phyloP scores from a whole-genome alignment of 2,888 invertebrate species.

The Drosophila peninsularis region DNA sequence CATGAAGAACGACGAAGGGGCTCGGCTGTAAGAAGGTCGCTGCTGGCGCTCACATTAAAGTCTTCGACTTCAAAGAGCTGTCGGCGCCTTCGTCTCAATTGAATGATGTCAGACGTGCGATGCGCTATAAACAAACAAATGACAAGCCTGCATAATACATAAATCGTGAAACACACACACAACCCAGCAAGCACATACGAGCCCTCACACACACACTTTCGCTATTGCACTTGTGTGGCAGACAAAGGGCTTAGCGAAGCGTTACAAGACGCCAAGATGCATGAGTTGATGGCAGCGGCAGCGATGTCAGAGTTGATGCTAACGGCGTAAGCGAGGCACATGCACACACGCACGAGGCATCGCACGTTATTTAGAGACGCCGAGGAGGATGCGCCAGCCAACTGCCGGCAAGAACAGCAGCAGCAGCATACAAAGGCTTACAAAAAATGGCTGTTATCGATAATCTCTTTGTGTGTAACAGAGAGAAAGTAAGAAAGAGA shows the following conservation, averaged over 20 bases:
- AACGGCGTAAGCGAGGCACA: constrained; percentile 14
- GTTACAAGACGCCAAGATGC: constrained; percentile 43
- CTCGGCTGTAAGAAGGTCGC: neutral
- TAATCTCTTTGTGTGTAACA: constrained; percentile 12
- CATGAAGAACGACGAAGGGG: neutral
- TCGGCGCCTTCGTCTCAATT: constrained; percentile 51
- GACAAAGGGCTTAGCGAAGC: constrained; percentile 60
- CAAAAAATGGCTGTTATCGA: constrained; percentile 11
- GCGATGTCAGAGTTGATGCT: constrained; percentile 31
- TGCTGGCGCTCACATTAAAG: constrained; percentile 15
- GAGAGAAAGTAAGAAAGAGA: neutral
- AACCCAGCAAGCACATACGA: constrained; percentile 1
- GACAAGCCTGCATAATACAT: constrained; percentile 45
- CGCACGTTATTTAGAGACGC: constrained; percentile 6
- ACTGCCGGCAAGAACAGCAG: constrained; percentile 24
- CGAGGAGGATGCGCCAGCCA: neutral
- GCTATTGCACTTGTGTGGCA: constrained; percentile 52
- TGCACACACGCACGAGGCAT: neutral
- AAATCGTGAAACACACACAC: constrained; percentile 36
- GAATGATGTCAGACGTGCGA: constrained; percentile 66
- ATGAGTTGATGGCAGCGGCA: constrained; percentile 27
- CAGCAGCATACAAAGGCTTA: neutral
- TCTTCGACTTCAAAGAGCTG: constrained; percentile 36
- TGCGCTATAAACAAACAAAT: constrained; percentile 56
- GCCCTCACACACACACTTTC: neutral